Conservation (phyloP, 2,113 vertebrate species). For the Uropsilus gracilis region DNA sequence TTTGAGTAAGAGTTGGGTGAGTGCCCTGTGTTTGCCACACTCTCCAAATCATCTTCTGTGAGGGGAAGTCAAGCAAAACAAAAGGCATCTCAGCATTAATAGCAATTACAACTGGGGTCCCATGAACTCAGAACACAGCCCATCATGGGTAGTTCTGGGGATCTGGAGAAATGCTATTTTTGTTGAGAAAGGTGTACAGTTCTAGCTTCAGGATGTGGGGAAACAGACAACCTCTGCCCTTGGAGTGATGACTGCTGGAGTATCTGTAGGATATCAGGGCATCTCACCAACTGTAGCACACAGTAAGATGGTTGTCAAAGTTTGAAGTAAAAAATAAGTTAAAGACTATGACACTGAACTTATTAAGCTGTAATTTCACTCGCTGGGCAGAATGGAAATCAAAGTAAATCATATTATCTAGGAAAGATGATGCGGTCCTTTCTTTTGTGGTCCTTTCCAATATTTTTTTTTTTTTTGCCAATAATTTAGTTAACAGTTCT, state of each 20-base stretch:
- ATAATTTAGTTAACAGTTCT: too few species aligned
- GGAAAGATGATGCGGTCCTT: too few species aligned
- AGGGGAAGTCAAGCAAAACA: background rate
- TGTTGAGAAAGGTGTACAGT: background rate
- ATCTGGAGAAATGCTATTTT: rapidly evolving
- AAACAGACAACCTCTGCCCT: rapidly evolving
- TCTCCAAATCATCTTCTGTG: background rate
- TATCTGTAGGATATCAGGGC: background rate
- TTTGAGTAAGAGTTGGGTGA: background rate
- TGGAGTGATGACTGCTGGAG: background rate
- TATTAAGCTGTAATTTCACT: background rate
- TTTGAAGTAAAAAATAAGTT: background rate
- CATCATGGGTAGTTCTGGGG: background rate
- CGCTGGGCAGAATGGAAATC: background rate
- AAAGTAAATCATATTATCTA: too few species aligned
- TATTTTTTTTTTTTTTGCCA: too few species aligned
- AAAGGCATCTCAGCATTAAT: background rate
- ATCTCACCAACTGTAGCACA: rapidly evolving
- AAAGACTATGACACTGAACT: background rate
- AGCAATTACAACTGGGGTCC: background rate
- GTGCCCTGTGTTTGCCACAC: background rate
- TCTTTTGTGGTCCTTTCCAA: too few species aligned
- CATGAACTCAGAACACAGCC: rapidly evolving
- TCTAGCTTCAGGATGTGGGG: background rate
- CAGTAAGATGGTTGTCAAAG: background rate